phyloP scores from a whole-genome alignment of 2,797 vertebrate species.

The Tinamus major region DNA sequence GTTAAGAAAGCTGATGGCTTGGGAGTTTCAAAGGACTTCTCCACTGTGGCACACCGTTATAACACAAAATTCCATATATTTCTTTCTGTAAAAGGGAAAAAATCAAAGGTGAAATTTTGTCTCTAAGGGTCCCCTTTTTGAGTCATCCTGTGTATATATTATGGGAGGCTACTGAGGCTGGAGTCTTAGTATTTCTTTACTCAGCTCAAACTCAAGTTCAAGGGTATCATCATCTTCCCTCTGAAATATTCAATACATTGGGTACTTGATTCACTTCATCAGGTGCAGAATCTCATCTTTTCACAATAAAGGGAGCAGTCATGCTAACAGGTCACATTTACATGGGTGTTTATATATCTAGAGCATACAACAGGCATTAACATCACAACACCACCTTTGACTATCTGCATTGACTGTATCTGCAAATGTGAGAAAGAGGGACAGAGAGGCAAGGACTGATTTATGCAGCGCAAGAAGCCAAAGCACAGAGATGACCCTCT shows the following conservation, averaged over 20 bases:
- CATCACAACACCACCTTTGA: background rate
- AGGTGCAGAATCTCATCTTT: rapidly evolving
- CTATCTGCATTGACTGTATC: background rate
- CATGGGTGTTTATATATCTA: background rate
- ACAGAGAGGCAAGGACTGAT: background rate
- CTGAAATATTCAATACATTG: background rate
- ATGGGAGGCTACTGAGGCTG: background rate
- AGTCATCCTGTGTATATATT: rapidly evolving
- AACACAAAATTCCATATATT: background rate
- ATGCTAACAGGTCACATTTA: background rate
- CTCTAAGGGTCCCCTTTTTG: background rate
- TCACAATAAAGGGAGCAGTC: background rate
- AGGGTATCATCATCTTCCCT: background rate
- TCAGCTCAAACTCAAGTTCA: rapidly evolving
- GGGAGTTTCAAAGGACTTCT: background rate
- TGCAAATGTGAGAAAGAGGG: background rate
- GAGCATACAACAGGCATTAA: background rate
- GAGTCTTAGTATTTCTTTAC: background rate
- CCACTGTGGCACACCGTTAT: background rate
- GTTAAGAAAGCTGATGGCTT: background rate
- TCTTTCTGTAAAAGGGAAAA: background rate
- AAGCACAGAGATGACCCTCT: background rate
- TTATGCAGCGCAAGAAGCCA: background rate
- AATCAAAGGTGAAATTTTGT: background rate
- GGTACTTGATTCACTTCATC: background rate